These are phyloP conservation scores for Recurvirostra avosetta DNA, from an alignment of 2,113 vertebrate species.

Conservation along the genomic window DNA sequence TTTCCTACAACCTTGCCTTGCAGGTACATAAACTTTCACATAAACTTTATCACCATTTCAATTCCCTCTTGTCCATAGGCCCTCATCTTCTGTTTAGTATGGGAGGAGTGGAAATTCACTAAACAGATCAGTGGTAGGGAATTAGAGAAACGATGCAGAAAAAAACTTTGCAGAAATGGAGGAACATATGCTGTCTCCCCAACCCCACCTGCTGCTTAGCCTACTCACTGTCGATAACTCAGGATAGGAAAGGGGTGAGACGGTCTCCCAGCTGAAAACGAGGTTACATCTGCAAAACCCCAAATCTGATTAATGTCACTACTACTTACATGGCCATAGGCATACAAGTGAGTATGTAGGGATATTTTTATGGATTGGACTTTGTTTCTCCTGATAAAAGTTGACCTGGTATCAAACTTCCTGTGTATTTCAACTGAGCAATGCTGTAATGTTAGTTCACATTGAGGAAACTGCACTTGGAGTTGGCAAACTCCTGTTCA, in stretches of 20 bases:
- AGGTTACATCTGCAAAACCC: neutral
- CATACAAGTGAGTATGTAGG: neutral
- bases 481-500: neutral
- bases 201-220: neutral
- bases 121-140: neutral
- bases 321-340: neutral
- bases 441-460: neutral
- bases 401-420: neutral
- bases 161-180: neutral
- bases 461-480: neutral
- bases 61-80: neutral
- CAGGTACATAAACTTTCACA: neutral
- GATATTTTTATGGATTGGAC: neutral
- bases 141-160: neutral
- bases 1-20: neutral
- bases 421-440: neutral
- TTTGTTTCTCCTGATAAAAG: neutral
- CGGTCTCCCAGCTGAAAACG: neutral
- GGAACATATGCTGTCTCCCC: neutral
- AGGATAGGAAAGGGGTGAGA: neutral
- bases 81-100: neutral
- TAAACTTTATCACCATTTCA: neutral
- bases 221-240: neutral
- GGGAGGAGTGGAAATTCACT: neutral
- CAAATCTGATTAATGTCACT: neutral